phyloP scores from a whole-genome alignment of 2,888 invertebrate species.

The Neoscelio sp. region DNA sequence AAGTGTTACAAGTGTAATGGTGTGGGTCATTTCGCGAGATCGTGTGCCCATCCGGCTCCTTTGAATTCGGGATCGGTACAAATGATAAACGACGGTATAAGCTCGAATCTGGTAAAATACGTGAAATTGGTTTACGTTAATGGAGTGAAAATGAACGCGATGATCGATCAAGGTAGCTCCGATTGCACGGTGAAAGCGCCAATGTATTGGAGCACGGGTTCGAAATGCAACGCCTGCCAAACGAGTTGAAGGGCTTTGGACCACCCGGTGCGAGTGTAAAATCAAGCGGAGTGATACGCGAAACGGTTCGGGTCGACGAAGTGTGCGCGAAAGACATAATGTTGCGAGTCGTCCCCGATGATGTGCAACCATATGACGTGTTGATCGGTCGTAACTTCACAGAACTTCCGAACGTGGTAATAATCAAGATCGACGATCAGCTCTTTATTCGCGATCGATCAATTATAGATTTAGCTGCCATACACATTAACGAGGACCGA shows the following conservation, averaged over 20 bases:
- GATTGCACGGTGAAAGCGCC: conserved; percentile 62
- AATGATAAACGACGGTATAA: neutral
- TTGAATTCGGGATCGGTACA: conserved; percentile 2
- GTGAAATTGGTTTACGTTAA: conserved; percentile 33
- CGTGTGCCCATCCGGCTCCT: conserved; percentile 1
- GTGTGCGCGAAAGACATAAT: neutral
- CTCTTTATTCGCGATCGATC: neutral
- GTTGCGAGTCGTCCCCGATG: neutral
- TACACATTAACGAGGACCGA: no score
- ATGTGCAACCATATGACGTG: conserved; percentile 22
- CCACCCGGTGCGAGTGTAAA: conserved; percentile 4
- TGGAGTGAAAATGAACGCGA: conserved; percentile 22
- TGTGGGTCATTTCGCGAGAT: neutral
- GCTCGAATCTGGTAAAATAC: neutral
- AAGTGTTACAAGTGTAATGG: conserved; percentile 12
- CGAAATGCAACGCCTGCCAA: neutral
- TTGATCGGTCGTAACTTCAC: conserved; percentile 36
- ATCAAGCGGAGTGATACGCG: conserved; percentile 15
- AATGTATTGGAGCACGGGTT: conserved; percentile 18
- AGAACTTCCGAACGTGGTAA: neutral
- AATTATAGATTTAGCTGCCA: neutral
- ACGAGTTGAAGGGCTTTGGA: conserved; percentile 15
- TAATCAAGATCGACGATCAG: conserved; percentile 7
- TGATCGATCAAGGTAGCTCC: conserved; percentile 61
- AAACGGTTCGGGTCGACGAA: conserved; percentile 13